Evolutionary conservation across 2,888 invertebrate genomes (phyloP).

Genomic region (Tetranychus truncatus): DNA sequence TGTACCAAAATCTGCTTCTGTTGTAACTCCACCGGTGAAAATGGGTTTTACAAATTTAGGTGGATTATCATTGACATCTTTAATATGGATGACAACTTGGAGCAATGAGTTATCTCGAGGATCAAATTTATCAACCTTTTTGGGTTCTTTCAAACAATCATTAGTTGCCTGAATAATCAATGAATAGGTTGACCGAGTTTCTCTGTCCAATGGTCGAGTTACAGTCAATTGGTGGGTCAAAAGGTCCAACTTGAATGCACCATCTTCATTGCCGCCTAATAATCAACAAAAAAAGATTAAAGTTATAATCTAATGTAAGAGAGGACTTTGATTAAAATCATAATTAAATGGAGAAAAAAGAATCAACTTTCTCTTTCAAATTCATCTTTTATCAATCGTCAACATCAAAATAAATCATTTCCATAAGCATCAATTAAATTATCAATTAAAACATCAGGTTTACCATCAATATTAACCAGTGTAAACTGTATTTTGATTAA

Average conservation of each 20-base stretch:
- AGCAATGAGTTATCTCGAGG: slow-evolving; percentile 41
- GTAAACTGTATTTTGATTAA: too few species aligned
- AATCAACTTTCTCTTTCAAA: too few species aligned
- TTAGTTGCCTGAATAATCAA: slow-evolving; percentile 62
- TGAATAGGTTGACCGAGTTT: slow-evolving; percentile 46
- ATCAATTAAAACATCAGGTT: too few species aligned
- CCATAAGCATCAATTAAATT: too few species aligned
- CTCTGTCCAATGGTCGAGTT: slow-evolving; percentile 52
- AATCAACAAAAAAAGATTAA: not conserved
- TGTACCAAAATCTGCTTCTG: slow-evolving; percentile 73
- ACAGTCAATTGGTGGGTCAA: slow-evolving; percentile 48
- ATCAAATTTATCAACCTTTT: slow-evolving; percentile 38
- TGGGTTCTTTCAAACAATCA: slow-evolving; percentile 49
- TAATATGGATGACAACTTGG: slow-evolving; percentile 36
- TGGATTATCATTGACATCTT: slow-evolving; percentile 76
- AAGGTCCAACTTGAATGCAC: slow-evolving; percentile 50
- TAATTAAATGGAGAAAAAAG: too few species aligned
- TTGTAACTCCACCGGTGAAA: slow-evolving; percentile 84
- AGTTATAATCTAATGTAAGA: not conserved
- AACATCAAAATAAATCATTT: too few species aligned
- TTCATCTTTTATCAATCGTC: too few species aligned
- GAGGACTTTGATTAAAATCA: too few species aligned
- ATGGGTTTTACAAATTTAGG: slow-evolving; percentile 56
- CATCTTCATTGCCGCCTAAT: slow-evolving; percentile 48
- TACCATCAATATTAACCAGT: too few species aligned